phyloP scores from a whole-genome alignment of 1,140 invertebrate genomes.

The Halotydeus destructor region DNA sequence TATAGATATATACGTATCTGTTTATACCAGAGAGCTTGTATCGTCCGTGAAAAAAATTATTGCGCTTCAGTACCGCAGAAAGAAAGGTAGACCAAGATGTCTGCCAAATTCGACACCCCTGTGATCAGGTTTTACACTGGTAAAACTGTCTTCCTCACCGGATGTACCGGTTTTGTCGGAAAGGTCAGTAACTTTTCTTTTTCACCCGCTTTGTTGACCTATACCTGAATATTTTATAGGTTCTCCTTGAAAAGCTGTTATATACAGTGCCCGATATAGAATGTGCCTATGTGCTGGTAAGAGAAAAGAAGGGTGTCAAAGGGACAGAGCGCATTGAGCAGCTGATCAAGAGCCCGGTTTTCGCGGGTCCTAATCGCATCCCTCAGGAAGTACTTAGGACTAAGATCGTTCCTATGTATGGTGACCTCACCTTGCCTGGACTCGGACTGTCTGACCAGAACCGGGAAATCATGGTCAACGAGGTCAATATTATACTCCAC shows the following conservation, averaged over 20 bases:
- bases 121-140: slow-evolving; percentile 33
- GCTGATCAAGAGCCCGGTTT: slow-evolving; percentile 14
- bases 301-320: slow-evolving; percentile 24
- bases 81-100: too few species aligned
- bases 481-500: slow-evolving; percentile 82
- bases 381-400: slow-evolving; percentile 32
- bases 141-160: slow-evolving; percentile 42
- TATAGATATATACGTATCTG: too few species aligned
- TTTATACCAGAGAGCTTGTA: too few species aligned
- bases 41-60: too few species aligned
- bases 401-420: slow-evolving; percentile 65
- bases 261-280: slow-evolving; percentile 26
- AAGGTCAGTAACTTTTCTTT: slow-evolving; percentile 38
- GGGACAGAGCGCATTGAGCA: slow-evolving; percentile 22
- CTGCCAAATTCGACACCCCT: too few species aligned
- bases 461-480: slow-evolving; percentile 39
- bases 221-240: slow-evolving; percentile 16
- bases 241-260: slow-evolving; percentile 30
- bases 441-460: slow-evolving; percentile 64
- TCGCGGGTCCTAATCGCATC: slow-evolving; percentile 23
- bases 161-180: slow-evolving; percentile 45
- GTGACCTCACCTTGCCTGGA: slow-evolving; percentile 70
- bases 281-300: slow-evolving; percentile 25
- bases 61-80: too few species aligned
- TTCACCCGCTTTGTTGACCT: slow-evolving; percentile 33